Conservation (phyloP, 1,140 invertebrate species). For the Zaprionus lachaisei region DNA sequence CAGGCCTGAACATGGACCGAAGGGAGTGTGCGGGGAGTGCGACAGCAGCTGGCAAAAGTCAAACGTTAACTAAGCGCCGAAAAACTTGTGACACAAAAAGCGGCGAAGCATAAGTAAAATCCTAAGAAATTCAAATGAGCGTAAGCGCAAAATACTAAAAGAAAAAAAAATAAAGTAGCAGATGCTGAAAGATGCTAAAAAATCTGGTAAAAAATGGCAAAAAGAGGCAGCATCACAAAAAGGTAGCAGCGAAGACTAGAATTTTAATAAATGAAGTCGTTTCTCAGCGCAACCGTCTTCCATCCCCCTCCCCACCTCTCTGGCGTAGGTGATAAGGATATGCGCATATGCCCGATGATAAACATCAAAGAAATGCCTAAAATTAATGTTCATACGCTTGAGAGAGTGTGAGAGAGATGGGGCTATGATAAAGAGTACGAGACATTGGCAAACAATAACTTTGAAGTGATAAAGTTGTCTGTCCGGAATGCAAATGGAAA, state of each 20-base stretch:
- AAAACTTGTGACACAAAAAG: conserved; percentile 78
- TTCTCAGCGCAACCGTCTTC: conserved; percentile 22
- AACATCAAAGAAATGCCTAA: conserved; percentile 29
- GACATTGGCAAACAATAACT: conserved; percentile 24
- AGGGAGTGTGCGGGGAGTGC: not conserved
- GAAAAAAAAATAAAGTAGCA: conserved; percentile 42
- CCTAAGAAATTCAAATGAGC: conserved; percentile 81
- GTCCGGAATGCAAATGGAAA: conserved; percentile 9
- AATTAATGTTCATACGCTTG: conserved; percentile 23
- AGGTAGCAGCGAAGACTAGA: conserved; percentile 43
- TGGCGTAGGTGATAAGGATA: conserved; percentile 9
- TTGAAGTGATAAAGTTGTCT: conserved; percentile 20
- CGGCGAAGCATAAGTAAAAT: conserved; percentile 75
- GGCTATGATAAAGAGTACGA: not conserved
- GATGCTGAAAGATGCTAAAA: conserved; percentile 14
- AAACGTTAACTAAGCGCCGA: conserved; percentile 81
- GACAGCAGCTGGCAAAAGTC: conserved; percentile 67
- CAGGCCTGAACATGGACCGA: conserved; percentile 11
- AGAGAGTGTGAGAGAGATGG: not conserved
- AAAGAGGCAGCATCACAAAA: conserved; percentile 35
- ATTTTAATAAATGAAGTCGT: conserved; percentile 75
- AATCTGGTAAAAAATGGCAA: conserved; percentile 17
- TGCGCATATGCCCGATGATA: conserved; percentile 25
- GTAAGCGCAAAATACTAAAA: conserved; percentile 58
- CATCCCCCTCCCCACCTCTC: not conserved